These are phyloP conservation scores for Crotophaga sulcirostris DNA, from an alignment of 2,113 vertebrate species.

Conservation along the genomic window DNA sequence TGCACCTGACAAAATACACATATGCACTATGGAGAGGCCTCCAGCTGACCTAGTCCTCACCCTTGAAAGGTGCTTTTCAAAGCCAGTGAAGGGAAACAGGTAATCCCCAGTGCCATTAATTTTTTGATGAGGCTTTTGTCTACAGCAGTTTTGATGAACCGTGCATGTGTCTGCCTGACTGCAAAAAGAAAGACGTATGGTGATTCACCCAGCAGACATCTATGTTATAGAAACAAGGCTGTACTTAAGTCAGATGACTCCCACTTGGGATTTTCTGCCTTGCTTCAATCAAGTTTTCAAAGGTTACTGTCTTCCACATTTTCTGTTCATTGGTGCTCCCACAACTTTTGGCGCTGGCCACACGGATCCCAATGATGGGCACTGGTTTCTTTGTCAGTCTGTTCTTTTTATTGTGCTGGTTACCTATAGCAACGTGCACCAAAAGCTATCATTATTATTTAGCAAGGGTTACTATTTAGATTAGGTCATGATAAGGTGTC, in stretches of 20 bases:
- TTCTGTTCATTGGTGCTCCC: neutral
- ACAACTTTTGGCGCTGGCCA: neutral
- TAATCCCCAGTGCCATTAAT: neutral
- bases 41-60: neutral
- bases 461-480: neutral
- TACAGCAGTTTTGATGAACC: neutral
- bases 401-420: neutral
- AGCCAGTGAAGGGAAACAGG: neutral
- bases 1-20: neutral
- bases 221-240: neutral
- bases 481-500: neutral
- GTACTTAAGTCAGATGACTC: neutral
- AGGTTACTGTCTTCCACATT: neutral
- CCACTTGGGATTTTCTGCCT: neutral
- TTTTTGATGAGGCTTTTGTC: neutral
- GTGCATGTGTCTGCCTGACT: neutral
- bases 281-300: neutral
- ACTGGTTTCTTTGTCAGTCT: neutral
- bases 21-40: neutral
- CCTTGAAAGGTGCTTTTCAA: neutral
- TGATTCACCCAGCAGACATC: neutral
- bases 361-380: rapidly evolving
- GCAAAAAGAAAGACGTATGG: neutral
- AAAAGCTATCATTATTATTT: neutral
- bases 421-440: neutral